These are phyloP conservation scores for Meganola albula DNA, from an alignment of 2,888 invertebrate genomes.

Conservation along the genomic window DNA sequence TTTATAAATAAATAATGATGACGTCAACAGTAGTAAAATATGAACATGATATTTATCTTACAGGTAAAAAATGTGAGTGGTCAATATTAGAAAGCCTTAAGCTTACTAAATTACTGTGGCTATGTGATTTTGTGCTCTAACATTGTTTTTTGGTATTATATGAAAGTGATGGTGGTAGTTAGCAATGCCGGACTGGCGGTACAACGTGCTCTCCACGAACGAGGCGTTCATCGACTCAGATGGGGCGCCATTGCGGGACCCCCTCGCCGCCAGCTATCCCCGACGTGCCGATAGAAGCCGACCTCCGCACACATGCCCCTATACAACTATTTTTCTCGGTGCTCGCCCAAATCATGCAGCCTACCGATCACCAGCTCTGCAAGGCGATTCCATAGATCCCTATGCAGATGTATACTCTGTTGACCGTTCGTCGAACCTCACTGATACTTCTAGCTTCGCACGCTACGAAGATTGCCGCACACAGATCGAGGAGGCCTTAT, in stretches of 20 bases:
- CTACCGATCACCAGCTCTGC: conserved; percentile 49
- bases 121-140: conserved; percentile 33
- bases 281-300: conserved; percentile 73
- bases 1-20: too few relatives aligned
- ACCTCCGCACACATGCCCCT: conserved; percentile 67
- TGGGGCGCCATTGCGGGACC: conserved; percentile 49
- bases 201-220: conserved; percentile 75
- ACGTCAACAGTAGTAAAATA: conserved; percentile 51
- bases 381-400: conserved; percentile 61
- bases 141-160: conserved; percentile 33
- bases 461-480: conserved; percentile 67
- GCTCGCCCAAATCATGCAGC: conserved; percentile 50
- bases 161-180: conserved; percentile 63
- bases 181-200: conserved; percentile 76
- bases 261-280: conserved; percentile 70
- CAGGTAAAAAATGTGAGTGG: conserved; percentile 42
- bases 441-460: conserved; percentile 71
- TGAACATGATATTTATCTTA: conserved; percentile 30
- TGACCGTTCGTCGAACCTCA: conserved; percentile 67
- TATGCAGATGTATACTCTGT: conserved; percentile 67
- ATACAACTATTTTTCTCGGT: conserved; percentile 67
- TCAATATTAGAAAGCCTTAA: conserved; percentile 28
- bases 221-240: conserved; percentile 67
- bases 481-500: conserved; percentile 46
- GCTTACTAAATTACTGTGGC: conserved; percentile 23